Base-by-base conservation (phyloP, 1,140 invertebrate genomes). In the Zaprionus taronus region DNA sequence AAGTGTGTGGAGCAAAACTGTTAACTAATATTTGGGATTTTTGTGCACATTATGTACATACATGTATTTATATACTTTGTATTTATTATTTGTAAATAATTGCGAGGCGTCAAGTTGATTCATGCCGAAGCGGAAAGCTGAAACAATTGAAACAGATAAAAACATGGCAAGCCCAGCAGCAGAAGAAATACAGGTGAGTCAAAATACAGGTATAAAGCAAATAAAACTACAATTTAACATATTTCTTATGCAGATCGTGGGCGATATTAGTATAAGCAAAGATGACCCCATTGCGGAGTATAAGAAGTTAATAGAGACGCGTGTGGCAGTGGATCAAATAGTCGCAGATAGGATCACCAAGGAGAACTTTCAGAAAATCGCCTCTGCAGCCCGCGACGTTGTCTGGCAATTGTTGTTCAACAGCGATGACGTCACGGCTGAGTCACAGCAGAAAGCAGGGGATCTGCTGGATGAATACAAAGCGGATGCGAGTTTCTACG, bases 401-500 rank as follows among this genome's bases (percentile, higher is more conserved):
- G 70, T 91, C 24, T 91, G 90, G 90, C 62, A 67, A 12, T 61
- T 91, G 31, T 11, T 91, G 4, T 91, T 91, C 56, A 49, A 28
- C 22, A 65, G 58, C 4, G 47, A 58, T 11, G 4, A 14, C 3
- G 20, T 15, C 24, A 28, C 56, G 2, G n/a, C 44, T 55, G 77
- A 74, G 55, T 72, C 85, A 78, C 70, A 79, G 44, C 26, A 78
- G 24, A 83, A 92, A 66, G 84, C 82, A 0, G 62, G 47, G 2
- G 79, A 91, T 6, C 49, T 91, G 22, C 31, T 92, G 1, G 80
- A 73, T 12, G 81, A 83, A 28, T 72, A 90, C 56, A 85, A 81
- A 22, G 62, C 75, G 5, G 90, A 92, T 41, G 84, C 91, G 1
- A 44, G 79, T 26, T 91, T 92, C 62, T 91, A 84, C 58, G 58